phyloP scores from a whole-genome alignment of 2,797 vertebrate species.

The Pipistrellus pipistrellus region DNA sequence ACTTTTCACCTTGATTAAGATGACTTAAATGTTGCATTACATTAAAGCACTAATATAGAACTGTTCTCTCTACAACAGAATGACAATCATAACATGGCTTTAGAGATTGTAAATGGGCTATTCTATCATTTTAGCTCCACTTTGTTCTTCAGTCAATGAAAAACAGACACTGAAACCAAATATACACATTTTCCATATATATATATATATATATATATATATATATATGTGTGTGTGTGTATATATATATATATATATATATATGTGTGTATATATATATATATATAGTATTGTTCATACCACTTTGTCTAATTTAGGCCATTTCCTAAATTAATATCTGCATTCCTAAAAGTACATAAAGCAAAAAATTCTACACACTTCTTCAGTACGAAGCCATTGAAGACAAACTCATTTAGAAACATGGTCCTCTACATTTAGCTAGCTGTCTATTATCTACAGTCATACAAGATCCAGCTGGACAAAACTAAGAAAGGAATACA shows the following conservation, averaged over 20 bases:
- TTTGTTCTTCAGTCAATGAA: constrained; percentile 68
- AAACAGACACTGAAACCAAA: constrained; percentile 72
- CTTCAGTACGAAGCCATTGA: constrained; percentile 82
- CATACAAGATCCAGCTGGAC: not conserved
- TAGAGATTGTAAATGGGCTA: constrained; percentile 58
- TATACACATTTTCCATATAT: constrained; percentile 67
- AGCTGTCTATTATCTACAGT: constrained; percentile 2
- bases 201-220: constrained; percentile 76
- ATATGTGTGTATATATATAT: constrained; percentile 77
- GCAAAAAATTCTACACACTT: constrained; percentile 63
- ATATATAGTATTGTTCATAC: constrained; percentile 75
- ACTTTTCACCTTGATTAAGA: constrained; percentile 61
- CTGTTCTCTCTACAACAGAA: not conserved
- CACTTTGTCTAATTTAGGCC: constrained; percentile 74
- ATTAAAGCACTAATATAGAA: not conserved
- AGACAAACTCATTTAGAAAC: constrained; percentile 61
- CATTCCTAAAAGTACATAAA: constrained; percentile 79
- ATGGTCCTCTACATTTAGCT: constrained; percentile 56
- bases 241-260: constrained; percentile 76
- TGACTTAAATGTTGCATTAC: constrained; percentile 9
- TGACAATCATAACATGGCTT: not conserved
- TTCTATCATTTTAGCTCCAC: constrained; percentile 69
- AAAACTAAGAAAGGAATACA: constrained; percentile 42
- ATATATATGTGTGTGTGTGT: too few species aligned
- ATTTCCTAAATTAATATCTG: constrained; percentile 70